phyloP scores from a whole-genome alignment of 2,797 vertebrate genomes.

The Galaxias olidus region DNA sequence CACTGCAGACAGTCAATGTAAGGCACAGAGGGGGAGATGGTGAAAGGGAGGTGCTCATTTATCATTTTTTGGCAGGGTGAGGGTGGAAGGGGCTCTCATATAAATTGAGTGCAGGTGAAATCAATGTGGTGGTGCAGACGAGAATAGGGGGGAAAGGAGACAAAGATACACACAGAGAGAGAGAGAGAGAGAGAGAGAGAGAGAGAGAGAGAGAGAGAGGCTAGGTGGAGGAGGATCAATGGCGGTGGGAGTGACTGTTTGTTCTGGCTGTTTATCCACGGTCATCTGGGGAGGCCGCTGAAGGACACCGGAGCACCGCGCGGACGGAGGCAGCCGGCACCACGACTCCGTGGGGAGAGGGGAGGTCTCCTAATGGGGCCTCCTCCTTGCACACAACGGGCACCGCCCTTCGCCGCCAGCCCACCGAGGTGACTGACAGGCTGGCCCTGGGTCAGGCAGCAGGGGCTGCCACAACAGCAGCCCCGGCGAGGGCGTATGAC shows the following conservation, averaged over 20 bases:
- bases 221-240: constrained; percentile 54
- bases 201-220: not conserved
- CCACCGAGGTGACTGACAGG: constrained; percentile 2
- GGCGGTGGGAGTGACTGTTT: constrained; percentile 74
- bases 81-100: constrained; percentile 61
- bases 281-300: constrained; percentile 61
- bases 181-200: not conserved
- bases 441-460: no score
- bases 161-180: not conserved
- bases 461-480: no score
- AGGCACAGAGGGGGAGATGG: constrained; percentile 50
- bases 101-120: constrained; percentile 75
- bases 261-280: constrained; percentile 73
- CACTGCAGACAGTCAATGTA: constrained; percentile 50
- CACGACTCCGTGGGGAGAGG: constrained; percentile 61
- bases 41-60: constrained; percentile 54
- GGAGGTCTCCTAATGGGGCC: constrained; percentile 37
- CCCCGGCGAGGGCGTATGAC: no score
- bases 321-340: constrained; percentile 24
- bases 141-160: constrained; percentile 11
- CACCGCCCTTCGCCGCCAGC: no score
- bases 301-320: constrained; percentile 63
- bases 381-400: not conserved
- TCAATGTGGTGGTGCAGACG: constrained; percentile 67
- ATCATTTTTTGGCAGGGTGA: constrained; percentile 74